Base-by-base conservation (phyloP, 2,113 vertebrate species). In the Pampusana beccarii region DNA sequence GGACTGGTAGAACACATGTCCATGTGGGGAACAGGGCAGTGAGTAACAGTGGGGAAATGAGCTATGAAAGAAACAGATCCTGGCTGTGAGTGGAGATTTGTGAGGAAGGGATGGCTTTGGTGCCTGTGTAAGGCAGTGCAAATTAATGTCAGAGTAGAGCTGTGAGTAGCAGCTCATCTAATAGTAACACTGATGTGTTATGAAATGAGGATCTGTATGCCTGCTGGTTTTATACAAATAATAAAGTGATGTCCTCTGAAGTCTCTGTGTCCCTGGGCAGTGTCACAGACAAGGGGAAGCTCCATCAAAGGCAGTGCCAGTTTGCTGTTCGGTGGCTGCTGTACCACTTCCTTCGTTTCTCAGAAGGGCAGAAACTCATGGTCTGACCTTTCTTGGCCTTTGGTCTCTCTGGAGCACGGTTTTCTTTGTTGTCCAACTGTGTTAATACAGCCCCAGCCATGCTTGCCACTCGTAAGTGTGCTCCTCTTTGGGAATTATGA, bases 401-500 rank as follows among this genome's bases (percentile, higher is more conserved):
- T 77, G 46, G 57, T 88, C 29, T 86, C 69, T 42, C 88, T 94
- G 92, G 88, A 95, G 75, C 60, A 92, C 54, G 84, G 80, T 88
- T 95, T 93, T 53, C 9, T 51, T 67, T 84, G 62, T n/a, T 95
- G 88, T 94, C 86, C 83, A 93, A 86, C 94, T 94, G 64, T 92
- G 86, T 71, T 94, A 89, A 81, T 66, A 42, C 61, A 54, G 65
- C 74, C 48, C 80, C 94, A 95, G 92, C 92, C 91, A 86, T 84
- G 86, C 86, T 96, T 96, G 94, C 92, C 95, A 67, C 85, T 86
- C 31, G 13, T 2, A 66, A 92, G 44, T 50, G 31, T 83, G 62
- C 16, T 86, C 60, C 73, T 92, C 56, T 73, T 86, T 25, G 86
- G 88, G 77, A 95, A 83, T 91, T 96, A 93, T 94, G 94, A 95